Evolutionary conservation across 2,797 vertebrate genomes (phyloP), one percentile per base, ranked within the genome.

Genomic region (Rhinogobio ventralis): DNA sequence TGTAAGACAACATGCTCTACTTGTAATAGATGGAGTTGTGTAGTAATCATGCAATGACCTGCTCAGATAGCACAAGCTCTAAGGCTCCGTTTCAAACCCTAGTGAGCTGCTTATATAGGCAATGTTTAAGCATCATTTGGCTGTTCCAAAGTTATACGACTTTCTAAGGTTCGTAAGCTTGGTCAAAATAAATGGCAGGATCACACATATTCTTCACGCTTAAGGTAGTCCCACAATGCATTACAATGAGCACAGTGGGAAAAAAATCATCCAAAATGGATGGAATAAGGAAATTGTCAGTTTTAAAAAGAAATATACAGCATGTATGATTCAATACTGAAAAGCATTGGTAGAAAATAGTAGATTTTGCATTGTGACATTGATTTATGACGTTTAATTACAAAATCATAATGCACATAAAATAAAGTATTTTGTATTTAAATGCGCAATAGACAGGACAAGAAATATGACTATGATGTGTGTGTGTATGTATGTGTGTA

Each of bases 1-100:
- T 51, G 96, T 96, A 91, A 91, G 88, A 69, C 57, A 1, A 66
- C 76, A 77, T 33, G 60, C n/a, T 75, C 36, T 55, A 36, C 20
- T 30, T 13, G 1, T 74, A 72, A 28, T 17, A 5, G 14, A 46
- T 14, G 7, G 69, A 72, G 42, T 7, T 36, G 28, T 14, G 7
- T 36, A 53, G 72, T 23, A 55, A 53, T 53, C 49, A 23, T 53
- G 19, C 46, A 74, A 4, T 7, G 3, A 74, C 19, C 5, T 13
- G 17, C n/a, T n/a, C n/a, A n/a, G n/a, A n/a, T n/a, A n/a, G n/a
- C 15, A 8, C 28, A 74, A 30, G 17, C 45, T 33, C 28, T 20
- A 51, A 20, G 71, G 17, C 46, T 73, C n/a, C 0, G 2, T 11
- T 49, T 17, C 25, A 30, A 49, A 30, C 45, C 23, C 20, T 39